Evolutionary conservation across 2,797 vertebrate genomes (phyloP), one percentile per base, ranked within the genome.

Genomic region (Gambusia yucatana): DNA sequence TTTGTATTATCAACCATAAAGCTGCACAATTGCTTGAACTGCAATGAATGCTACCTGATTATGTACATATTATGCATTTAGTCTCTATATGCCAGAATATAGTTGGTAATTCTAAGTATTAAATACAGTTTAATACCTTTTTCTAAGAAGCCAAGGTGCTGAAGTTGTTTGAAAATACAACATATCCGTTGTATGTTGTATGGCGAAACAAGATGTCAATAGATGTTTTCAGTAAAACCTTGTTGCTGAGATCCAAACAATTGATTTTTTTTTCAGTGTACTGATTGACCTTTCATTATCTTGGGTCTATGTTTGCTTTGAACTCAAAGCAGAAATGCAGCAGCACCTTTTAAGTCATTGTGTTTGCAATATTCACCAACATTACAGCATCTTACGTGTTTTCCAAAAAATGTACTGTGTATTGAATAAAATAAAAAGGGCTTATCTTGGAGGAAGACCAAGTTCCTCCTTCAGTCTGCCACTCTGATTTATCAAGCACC

Each of bases 401-500:
- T 63, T 63, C 33, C 61, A 36, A 63, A 36, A 63, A 36, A 63
- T 36, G 16, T 63, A 39, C 61, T 36, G 14, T 47, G n/a, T 8
- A 22, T n/a, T 44, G 9, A 28, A 28, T 25, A 71, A 71, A 16
- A 14, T 6, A 63, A 63, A 61, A 33, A 61, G 59, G 17, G 59
- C 59, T 61, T 61, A 33, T 33, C 28, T 61, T 17, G 4, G 57
- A 61, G 14, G 16, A 61, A 61, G 30, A 30, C n/a, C 11, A 3
- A n/a, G 25, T 28, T 11, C 25, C n/a, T 28, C 9, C 28, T 3
- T 30, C 3, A 22, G 8, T 72, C 67, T 50, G 72, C 33, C 33
- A 73, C 0, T 28, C 20, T 73, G 72, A 73, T 76, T 80, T 81
- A 82, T 87, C 75, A 77, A 76, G 80, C 85, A 79, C 73, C 41